phyloP scores from a whole-genome alignment of 2,797 vertebrate genomes.

The Brachyalestes nurse region DNA sequence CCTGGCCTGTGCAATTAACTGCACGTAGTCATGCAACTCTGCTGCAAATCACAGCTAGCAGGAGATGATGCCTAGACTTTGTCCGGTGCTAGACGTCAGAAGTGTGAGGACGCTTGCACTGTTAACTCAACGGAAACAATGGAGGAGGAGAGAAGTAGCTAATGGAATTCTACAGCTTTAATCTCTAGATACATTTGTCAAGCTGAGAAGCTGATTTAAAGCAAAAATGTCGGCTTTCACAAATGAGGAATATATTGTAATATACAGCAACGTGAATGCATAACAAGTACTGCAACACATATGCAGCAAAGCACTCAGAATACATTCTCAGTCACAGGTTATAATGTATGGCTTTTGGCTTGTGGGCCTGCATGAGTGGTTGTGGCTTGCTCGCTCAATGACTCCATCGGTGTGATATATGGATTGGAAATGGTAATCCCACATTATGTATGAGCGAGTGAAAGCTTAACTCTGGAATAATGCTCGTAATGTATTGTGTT shows the following conservation, averaged over 20 bases:
- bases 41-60: conserved; percentile 37
- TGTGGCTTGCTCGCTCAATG: conserved; percentile 60
- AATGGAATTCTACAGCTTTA: background rate
- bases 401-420: conserved; percentile 66
- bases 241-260: conserved; percentile 13
- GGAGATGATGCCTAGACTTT: conserved; percentile 45
- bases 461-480: conserved; percentile 61
- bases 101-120: background rate
- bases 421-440: conserved; percentile 70
- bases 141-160: background rate
- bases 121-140: background rate
- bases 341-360: conserved; percentile 48
- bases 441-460: conserved; percentile 67
- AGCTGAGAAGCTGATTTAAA: background rate
- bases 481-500: conserved; percentile 72
- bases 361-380: conserved; percentile 47
- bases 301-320: conserved; percentile 20
- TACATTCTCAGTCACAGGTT: conserved; percentile 38
- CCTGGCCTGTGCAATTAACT: conserved; percentile 53
- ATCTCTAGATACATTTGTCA: background rate
- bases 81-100: conserved; percentile 28
- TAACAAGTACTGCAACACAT: conserved; percentile 17
- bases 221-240: conserved; percentile 9
- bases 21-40: conserved; percentile 54
- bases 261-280: conserved; percentile 18